Percentiles rank a stretch among this genome's conserved stretches.
Evolutionary conservation across 30 jellyfish, hydroid and myxozoan genomes (phyloP).

Genomic region (Aurelia aurita): DNA sequence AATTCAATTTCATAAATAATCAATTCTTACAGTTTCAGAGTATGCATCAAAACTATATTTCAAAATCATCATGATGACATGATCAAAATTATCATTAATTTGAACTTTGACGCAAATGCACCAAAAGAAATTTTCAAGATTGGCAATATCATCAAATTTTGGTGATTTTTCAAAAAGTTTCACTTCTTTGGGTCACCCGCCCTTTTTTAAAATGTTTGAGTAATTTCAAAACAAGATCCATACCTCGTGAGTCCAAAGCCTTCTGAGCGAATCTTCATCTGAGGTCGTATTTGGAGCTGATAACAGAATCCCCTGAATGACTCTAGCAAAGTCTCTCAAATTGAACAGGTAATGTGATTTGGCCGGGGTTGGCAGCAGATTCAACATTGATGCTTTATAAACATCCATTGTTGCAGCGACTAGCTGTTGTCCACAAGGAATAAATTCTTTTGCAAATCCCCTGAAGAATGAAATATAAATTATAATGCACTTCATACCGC

Average conservation of each 20-base stretch:
- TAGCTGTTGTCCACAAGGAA: slow-evolving; percentile 72
- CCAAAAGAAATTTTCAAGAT: too few relatives aligned
- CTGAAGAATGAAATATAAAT: slow-evolving; percentile 27
- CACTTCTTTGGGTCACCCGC: neutral
- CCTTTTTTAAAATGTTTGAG: neutral
- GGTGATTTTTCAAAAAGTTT: too few relatives aligned
- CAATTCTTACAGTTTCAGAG: too few relatives aligned
- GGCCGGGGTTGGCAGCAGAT: slow-evolving; percentile 99
- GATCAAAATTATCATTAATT: too few relatives aligned
- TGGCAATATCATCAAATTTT: too few relatives aligned
- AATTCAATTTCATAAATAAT: too few relatives aligned
- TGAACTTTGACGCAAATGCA: too few relatives aligned
- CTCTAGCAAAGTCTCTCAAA: slow-evolving; percentile 97
- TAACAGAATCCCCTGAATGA: slow-evolving; percentile 88
- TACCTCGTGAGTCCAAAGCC: slow-evolving; percentile 99
- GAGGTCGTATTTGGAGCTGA: slow-evolving; percentile 84
- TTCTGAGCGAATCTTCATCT: slow-evolving; percentile 72
- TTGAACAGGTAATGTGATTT: slow-evolving; percentile 97
- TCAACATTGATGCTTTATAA: slow-evolving; percentile 86
- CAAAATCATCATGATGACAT: too few relatives aligned
- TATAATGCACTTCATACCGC: too few relatives aligned
- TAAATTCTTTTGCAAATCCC: slow-evolving; percentile 78
- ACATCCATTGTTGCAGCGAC: slow-evolving; percentile 96
- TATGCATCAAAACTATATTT: too few relatives aligned
- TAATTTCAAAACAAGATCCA: neutral